Evolutionary conservation across 2,888 invertebrate species (phyloP), one percentile per base, ranked within the genome.

Genomic region (Tenthredo livida): DNA sequence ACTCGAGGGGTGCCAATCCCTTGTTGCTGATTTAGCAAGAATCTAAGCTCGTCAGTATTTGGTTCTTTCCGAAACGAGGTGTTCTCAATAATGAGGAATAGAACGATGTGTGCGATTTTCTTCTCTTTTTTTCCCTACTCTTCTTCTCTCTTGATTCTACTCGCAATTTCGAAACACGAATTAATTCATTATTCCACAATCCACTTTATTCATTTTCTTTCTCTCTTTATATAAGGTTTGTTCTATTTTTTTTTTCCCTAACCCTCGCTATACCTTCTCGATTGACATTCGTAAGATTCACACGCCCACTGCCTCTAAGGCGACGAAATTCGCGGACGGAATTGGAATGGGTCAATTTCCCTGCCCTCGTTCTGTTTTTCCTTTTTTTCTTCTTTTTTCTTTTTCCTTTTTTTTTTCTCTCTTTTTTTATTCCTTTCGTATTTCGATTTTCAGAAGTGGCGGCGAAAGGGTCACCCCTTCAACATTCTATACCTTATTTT

Each of bases 271-370:
- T 50, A 54, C n/a, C 40, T 40, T 72, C 40, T 72, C 37, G 33
- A 77, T 77, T 50, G 77, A 77, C 47, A 77, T 50, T 77, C 50
- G 77, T 54, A 40, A 50, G 50, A 50, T 47, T 77, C 40, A 73
- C 72, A 73, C 72, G 72, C 72, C 61, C 25, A 40, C 43, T 43
- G 61, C 61, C 25, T 77, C 54, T 37, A 40, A 21, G 58, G 80
- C 61, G 58, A 58, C 58, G 58, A 80, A 80, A 80, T 61, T 80
- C 80, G 80, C 40, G 80, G 40, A 37, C 21, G 40, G 80, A 80
- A 80, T 80, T 80, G 80, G 80, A 58, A 80, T 58, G n/a, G 80
- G 58, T 80, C 80, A 61, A 80, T 80, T 80, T 58, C 21, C 58
- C 54, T 77, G 77, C 17, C 58, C 61, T 25, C 33, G 80, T 50